Conservation (phyloP, 1,140 invertebrate genomes). For the Drosophila persimilis region DNA sequence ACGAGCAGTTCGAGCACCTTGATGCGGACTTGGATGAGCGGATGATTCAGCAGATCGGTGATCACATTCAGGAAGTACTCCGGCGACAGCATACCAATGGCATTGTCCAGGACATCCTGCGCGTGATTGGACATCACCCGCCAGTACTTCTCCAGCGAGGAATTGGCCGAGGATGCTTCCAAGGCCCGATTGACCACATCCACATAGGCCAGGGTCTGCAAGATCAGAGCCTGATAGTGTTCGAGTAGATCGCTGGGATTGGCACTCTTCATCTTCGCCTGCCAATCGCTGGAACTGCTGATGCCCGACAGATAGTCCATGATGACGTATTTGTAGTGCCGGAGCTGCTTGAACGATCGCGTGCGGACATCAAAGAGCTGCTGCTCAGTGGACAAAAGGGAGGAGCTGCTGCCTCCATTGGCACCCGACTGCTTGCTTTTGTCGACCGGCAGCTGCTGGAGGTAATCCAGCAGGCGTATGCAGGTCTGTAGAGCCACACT, state of each 20-base stretch:
- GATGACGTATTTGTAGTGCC: constrained; percentile 92
- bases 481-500: constrained; percentile 86
- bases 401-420: constrained; percentile 8
- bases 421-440: constrained; percentile 62
- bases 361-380: constrained; percentile 88
- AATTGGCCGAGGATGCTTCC: constrained; percentile 70
- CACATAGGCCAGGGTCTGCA: constrained; percentile 87
- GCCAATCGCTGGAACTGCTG: constrained; percentile 87
- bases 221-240: constrained; percentile 87
- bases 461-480: constrained; percentile 87
- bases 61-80: constrained; percentile 91
- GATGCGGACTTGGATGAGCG: constrained; percentile 87
- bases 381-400: constrained; percentile 59
- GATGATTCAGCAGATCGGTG: constrained; percentile 87
- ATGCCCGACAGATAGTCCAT: constrained; percentile 88
- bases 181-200: constrained; percentile 85
- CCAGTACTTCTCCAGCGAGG: constrained; percentile 89
- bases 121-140: constrained; percentile 89
- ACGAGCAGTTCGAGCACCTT: constrained; percentile 94
- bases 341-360: constrained; percentile 88
- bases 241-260: constrained; percentile 65
- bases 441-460: constrained; percentile 40
- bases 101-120: constrained; percentile 90
- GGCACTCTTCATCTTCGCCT: constrained; percentile 84
- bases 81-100: constrained; percentile 90